These are phyloP conservation scores for Dryococelus australis DNA, from an alignment of 2,888 invertebrate species.

Conservation along the genomic window DNA sequence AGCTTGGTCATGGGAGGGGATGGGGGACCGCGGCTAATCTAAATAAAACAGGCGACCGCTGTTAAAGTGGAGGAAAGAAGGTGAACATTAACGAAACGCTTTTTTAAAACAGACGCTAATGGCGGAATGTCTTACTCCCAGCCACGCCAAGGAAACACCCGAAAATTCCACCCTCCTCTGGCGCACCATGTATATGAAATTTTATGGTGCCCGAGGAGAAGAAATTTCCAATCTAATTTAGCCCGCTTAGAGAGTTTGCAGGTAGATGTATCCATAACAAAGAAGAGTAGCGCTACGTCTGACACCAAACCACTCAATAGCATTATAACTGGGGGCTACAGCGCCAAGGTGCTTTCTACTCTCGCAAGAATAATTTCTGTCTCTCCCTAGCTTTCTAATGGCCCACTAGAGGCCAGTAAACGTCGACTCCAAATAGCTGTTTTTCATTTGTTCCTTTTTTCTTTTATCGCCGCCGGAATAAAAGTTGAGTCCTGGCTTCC, in stretches of 20 bases:
- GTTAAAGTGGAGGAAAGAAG: not conserved
- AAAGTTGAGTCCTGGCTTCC: slow-evolving; percentile 40
- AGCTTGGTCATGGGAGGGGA: not conserved
- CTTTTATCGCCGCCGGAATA: slow-evolving; percentile 43
- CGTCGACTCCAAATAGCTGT: slow-evolving; percentile 42
- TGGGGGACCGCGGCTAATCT: not conserved
- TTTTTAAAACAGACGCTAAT: not conserved
- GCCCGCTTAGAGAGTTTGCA: slow-evolving; percentile 41
- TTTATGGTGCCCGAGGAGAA: slow-evolving; percentile 41
- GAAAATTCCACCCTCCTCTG: not conserved
- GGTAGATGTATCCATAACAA: slow-evolving; percentile 41
- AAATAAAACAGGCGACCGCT: slow-evolving; percentile 6
- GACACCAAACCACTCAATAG: slow-evolving; percentile 43
- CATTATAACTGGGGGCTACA: slow-evolving; percentile 39
- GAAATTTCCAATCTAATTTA: slow-evolving; percentile 44
- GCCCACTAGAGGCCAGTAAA: slow-evolving; percentile 43
- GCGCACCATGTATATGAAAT: slow-evolving; percentile 17
- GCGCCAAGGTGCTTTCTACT: slow-evolving; percentile 31
- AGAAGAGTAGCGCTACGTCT: slow-evolving; percentile 21
- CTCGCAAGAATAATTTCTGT: not conserved
- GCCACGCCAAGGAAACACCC: not conserved
- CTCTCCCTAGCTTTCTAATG: slow-evolving; percentile 38
- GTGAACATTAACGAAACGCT: not conserved
- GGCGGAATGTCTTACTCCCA: not conserved
- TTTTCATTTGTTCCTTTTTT: slow-evolving; percentile 37